Conservation (phyloP, 2,888 invertebrate genomes). For the Cecidostiba fungosa region DNA sequence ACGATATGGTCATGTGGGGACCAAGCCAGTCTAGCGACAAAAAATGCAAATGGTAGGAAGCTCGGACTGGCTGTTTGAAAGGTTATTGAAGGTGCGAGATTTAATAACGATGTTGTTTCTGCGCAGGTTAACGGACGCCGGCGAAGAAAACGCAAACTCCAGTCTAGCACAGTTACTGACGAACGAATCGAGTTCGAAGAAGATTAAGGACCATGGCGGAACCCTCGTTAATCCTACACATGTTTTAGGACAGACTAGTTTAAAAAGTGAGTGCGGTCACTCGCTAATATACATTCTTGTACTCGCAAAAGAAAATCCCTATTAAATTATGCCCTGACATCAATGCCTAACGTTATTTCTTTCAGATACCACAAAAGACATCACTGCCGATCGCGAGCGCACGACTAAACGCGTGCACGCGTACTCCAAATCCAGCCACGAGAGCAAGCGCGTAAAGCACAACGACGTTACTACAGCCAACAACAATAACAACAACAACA, state of each 20-base stretch:
- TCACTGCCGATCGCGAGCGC: constrained; percentile 66
- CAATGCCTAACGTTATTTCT: constrained; percentile 9
- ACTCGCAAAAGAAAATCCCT: not conserved
- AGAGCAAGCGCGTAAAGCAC: constrained; percentile 74
- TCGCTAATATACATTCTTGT: not conserved
- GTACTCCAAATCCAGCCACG: constrained; percentile 65
- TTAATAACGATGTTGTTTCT: not conserved
- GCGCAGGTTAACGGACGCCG: constrained; percentile 45
- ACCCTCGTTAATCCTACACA: constrained; percentile 78
- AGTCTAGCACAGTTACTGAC: constrained; percentile 82
- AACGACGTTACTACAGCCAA: constrained; percentile 56
- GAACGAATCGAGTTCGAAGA: constrained; percentile 77
- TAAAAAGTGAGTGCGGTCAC: constrained; percentile 72
- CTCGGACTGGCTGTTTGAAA: not conserved
- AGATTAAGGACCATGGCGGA: constrained; percentile 79
- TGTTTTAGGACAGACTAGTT: constrained; percentile 74
- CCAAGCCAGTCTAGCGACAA: constrained; percentile 83
- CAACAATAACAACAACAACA: constrained; percentile 80
- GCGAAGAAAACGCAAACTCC: constrained; percentile 71
- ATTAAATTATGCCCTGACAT: not conserved
- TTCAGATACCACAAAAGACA: constrained; percentile 50
- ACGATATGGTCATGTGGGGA: constrained; percentile 90
- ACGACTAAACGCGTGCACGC: constrained; percentile 74
- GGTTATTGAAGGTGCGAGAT: too few relatives aligned
- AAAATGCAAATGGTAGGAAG: constrained; percentile 73